A percentile compares a stretch with the other conserved stretches of the same genome.
phyloP scores from a whole-genome alignment of 2,113 vertebrate species.

The Cepphus grylle region DNA sequence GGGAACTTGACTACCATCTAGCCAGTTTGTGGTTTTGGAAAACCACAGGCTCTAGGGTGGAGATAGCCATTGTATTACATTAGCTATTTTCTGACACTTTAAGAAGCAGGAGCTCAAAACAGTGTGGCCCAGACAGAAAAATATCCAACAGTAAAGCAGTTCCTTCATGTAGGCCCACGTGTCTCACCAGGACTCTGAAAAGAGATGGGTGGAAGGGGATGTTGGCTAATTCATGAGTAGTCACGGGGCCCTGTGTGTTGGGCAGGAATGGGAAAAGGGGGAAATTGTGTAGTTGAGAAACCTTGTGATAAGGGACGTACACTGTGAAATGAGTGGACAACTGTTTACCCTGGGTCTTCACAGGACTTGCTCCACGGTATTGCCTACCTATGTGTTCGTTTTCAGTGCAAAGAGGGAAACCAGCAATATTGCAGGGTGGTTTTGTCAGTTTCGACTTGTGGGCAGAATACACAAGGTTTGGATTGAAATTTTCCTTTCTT shows the following conservation, averaged over 20 bases:
- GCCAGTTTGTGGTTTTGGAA: constrained; percentile 9
- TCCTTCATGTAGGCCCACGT: neutral
- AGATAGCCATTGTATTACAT: neutral
- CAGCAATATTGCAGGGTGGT: neutral
- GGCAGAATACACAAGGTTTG: neutral
- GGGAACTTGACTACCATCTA: neutral
- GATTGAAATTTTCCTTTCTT: neutral
- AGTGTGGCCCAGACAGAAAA: neutral
- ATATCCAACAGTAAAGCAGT: neutral
- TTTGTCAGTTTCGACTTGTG: neutral
- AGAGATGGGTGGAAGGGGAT: neutral
- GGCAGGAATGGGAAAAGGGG: neutral
- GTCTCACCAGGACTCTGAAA: neutral
- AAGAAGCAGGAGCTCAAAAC: neutral
- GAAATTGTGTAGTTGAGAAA: neutral
- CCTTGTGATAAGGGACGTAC: neutral
- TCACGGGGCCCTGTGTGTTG: neutral
- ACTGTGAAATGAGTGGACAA: accelerated
- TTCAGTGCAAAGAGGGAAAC: neutral
- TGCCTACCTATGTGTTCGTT: neutral
- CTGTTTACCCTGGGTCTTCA: neutral
- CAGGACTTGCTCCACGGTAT: neutral
- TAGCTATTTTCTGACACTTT: neutral
- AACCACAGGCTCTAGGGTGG: constrained; percentile 9
- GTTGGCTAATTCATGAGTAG: neutral